These are phyloP conservation scores for Clarias fuscus DNA, from an alignment of 2,797 vertebrate species.

Conservation along the genomic window DNA sequence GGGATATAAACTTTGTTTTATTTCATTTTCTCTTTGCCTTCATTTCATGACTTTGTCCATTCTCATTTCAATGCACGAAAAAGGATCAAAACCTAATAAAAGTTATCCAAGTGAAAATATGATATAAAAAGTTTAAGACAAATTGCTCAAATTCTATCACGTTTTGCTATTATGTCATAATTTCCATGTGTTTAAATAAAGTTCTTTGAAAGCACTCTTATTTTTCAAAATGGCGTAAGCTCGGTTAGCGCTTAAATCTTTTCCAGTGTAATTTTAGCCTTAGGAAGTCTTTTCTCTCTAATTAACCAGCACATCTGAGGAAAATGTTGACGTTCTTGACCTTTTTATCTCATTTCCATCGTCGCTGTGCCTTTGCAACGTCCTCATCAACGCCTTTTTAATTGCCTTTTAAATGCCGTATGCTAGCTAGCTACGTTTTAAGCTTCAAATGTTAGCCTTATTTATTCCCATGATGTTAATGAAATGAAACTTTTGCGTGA, in stretches of 20 bases:
- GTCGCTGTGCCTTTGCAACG: conserved; percentile 1
- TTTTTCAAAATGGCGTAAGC: background rate
- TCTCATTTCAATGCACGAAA: background rate
- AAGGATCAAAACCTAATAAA: background rate
- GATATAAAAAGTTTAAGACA: too few relatives aligned
- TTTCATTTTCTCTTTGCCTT: background rate
- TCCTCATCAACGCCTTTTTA: background rate
- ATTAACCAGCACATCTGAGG: background rate
- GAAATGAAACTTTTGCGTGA: background rate
- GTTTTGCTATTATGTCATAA: background rate
- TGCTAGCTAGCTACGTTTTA: background rate
- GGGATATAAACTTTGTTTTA: too few relatives aligned
- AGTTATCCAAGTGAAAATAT: background rate
- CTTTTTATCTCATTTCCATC: background rate
- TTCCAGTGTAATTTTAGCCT: background rate
- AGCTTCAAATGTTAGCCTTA: background rate
- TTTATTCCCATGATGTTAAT: background rate
- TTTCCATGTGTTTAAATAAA: background rate
- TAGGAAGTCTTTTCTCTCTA: background rate
- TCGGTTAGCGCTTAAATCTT: background rate
- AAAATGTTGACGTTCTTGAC: background rate
- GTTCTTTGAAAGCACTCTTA: background rate
- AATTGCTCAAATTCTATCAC: background rate
- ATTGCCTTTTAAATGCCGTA: background rate
- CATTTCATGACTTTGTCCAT: background rate